Conservation (phyloP, 2,113 vertebrate species). For the Willisornis vidua region DNA sequence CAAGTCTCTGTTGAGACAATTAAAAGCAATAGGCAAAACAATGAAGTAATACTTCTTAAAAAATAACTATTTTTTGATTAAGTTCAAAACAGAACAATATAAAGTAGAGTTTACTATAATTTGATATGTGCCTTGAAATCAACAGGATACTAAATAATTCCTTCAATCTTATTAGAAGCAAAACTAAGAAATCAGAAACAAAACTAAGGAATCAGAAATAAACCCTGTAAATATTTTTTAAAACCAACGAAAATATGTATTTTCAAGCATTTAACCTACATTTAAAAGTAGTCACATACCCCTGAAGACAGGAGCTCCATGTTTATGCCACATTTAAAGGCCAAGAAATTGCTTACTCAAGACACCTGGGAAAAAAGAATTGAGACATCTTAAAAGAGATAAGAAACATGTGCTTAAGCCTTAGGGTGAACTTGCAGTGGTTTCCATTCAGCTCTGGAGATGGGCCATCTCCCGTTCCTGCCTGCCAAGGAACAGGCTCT, state of each 20-base stretch:
- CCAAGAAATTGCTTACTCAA: neutral
- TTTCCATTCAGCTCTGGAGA: neutral
- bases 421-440: neutral
- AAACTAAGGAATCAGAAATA: neutral
- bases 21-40: neutral
- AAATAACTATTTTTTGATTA: neutral
- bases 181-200: neutral
- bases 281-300: neutral
- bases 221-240: neutral
- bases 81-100: neutral
- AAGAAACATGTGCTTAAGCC: neutral
- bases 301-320: accelerated
- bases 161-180: neutral
- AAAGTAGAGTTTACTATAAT: neutral
- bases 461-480: neutral
- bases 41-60: neutral
- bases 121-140: neutral
- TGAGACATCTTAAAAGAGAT: neutral
- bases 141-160: neutral
- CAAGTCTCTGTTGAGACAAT: neutral
- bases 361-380: neutral
- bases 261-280: neutral
- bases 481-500: neutral
- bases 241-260: neutral
- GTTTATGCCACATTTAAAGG: neutral